These are phyloP conservation scores for Anabacerthia variegaticeps DNA, from an alignment of 2,797 vertebrate genomes.

Conservation along the genomic window DNA sequence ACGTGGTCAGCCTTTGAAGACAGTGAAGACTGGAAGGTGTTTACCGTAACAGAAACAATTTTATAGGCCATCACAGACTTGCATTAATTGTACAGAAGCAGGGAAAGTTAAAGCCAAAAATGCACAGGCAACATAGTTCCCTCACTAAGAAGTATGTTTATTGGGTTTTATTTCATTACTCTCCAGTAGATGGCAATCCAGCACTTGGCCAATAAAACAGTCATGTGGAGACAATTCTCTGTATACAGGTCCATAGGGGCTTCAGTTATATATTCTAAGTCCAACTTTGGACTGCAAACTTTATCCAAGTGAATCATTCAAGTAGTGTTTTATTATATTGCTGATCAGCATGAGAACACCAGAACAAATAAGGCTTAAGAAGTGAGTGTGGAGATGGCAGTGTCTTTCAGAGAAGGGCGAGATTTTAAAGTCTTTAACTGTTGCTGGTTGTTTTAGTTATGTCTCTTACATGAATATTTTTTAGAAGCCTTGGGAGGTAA, in stretches of 20 bases:
- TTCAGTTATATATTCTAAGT: background rate
- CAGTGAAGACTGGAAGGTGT: background rate
- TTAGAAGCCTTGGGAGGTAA: background rate
- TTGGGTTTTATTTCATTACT: slow-evolving; percentile 3
- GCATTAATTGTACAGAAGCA: background rate
- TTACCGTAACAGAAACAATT: background rate
- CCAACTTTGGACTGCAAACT: background rate
- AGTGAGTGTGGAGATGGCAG: background rate
- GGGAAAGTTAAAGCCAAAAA: background rate
- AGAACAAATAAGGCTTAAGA: background rate
- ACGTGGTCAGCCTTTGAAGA: background rate
- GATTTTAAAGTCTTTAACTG: background rate
- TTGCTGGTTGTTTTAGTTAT: background rate
- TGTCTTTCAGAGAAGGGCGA: background rate
- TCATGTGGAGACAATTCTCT: background rate
- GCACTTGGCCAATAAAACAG: slow-evolving; percentile 9
- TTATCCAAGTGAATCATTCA: background rate
- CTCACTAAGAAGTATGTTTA: background rate
- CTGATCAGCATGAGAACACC: background rate
- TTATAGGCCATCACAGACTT: background rate
- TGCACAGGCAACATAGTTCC: background rate
- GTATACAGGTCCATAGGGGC: background rate
- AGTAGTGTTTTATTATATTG: background rate
- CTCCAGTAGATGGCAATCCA: slow-evolving; percentile 68
- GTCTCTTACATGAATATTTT: background rate